A percentile compares a stretch with the other conserved stretches of the same genome.
phyloP scores from a whole-genome alignment of 2,888 invertebrate genomes.

The Dorcus hopei region DNA sequence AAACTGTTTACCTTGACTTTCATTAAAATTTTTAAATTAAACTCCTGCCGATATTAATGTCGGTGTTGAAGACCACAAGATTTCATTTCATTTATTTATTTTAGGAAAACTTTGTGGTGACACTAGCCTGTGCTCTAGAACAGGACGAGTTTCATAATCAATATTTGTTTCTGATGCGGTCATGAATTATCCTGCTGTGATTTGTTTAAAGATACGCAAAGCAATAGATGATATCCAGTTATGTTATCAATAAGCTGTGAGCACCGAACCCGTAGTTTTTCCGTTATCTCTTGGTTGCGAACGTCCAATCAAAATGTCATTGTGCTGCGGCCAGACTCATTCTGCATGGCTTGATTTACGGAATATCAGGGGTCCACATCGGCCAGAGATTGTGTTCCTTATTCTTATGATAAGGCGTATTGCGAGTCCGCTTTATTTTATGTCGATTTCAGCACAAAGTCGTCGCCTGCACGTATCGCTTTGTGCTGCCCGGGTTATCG shows the following conservation, averaged over 20 bases:
- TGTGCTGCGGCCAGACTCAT: conserved; percentile 27
- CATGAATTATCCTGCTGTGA: too few species aligned
- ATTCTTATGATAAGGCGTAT: conserved; percentile 41
- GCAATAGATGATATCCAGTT: neutral
- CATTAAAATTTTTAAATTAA: too few species aligned
- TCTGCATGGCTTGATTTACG: conserved; percentile 34
- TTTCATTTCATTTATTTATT: too few species aligned
- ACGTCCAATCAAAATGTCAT: conserved; percentile 33
- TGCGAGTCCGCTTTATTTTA: conserved; percentile 25
- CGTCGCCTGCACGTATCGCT: neutral
- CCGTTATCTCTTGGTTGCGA: conserved; percentile 30
- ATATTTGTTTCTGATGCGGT: too few species aligned
- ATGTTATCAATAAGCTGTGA: conserved; percentile 16
- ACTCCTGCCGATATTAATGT: too few species aligned
- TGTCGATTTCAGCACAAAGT: conserved; percentile 14
- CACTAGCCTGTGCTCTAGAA: too few species aligned
- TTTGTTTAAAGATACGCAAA: too few species aligned
- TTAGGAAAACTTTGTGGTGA: too few species aligned
- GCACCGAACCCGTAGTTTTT: conserved; percentile 12
- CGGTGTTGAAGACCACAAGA: too few species aligned
- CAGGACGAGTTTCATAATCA: too few species aligned
- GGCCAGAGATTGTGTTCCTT: conserved; percentile 36
- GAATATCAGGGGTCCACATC: conserved; percentile 30
- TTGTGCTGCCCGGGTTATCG: too few species aligned
- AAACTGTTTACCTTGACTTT: too few species aligned